These are phyloP conservation scores for Aphrocallistes beatrix DNA, from an alignment of 37 sponge, comb jelly and placozoan genomes.

Conservation along the genomic window DNA sequence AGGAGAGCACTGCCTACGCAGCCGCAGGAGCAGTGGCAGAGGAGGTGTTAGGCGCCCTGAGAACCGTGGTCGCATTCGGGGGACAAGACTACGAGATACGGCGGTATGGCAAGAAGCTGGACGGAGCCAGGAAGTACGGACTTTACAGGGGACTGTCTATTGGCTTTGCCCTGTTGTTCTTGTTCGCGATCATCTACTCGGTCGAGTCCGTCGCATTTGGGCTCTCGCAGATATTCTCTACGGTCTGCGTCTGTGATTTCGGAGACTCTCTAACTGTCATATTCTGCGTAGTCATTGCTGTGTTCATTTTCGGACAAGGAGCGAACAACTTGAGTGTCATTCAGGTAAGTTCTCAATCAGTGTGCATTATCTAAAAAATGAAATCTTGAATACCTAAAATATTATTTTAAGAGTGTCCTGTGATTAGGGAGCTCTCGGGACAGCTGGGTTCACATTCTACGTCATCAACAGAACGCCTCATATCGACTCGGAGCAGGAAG, in stretches of 20 bases:
- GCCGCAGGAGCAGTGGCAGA: conserved; percentile 17
- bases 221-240: background rate
- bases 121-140: background rate
- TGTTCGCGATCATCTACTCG: background rate
- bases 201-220: background rate
- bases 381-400: too few species aligned
- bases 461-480: background rate
- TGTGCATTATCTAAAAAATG: too few species aligned
- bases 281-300: background rate
- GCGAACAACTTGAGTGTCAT: background rate
- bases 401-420: too few species aligned
- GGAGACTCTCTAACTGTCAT: conserved; percentile 6
- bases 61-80: conserved; percentile 19
- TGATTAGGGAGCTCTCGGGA: background rate
- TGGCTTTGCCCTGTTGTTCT: background rate
- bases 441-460: background rate
- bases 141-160: background rate
- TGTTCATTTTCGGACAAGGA: conserved; percentile 6
- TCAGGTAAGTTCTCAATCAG: background rate
- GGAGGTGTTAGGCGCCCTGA: conserved; percentile 13
- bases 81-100: background rate
- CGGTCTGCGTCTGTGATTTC: background rate
- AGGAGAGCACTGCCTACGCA: background rate
- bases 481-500: background rate
- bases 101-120: conserved; percentile 15